Conservation (phyloP, 92 coral and sea anemone genomes). For the Phenganax marumi region DNA sequence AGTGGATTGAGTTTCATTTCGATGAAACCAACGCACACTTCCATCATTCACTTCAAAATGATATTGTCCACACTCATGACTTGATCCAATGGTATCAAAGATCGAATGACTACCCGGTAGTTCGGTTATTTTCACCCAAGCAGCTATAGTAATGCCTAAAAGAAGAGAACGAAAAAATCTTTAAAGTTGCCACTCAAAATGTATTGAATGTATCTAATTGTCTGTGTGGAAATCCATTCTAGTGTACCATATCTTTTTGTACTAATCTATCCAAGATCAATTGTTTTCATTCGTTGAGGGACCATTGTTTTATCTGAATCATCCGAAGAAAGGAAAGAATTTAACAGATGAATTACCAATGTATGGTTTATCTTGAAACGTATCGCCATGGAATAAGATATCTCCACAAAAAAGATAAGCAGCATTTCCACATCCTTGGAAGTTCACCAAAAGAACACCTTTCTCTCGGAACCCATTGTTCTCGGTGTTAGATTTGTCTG, state of each 20-base stretch:
- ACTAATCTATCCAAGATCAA: too few relatives aligned
- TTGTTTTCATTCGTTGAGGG: too few relatives aligned
- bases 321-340: too few relatives aligned
- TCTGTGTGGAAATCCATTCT: too few relatives aligned
- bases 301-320: too few relatives aligned
- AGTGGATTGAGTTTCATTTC: conserved; percentile 86
- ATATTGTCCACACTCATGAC: conserved; percentile 90
- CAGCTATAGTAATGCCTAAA: conserved; percentile 80
- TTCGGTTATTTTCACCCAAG: conserved; percentile 82
- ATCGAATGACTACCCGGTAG: conserved; percentile 86
- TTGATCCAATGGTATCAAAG: conserved; percentile 91
- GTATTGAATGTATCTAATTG: not conserved
- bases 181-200: not conserved
- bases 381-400: conserved; percentile 95
- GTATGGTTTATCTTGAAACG: conserved; percentile 63
- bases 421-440: conserved; percentile 91
- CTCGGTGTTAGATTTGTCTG: conserved; percentile 74
- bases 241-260: too few relatives aligned
- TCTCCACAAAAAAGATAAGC: conserved; percentile 92
- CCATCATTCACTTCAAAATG: conserved; percentile 96
- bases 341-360: not conserved
- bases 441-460: conserved; percentile 89
- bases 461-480: conserved; percentile 81
- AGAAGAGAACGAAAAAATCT: conserved; percentile 17
- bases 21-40: conserved; percentile 92